A percentile compares a stretch with the other conserved stretches of the same genome.
Conservation (phyloP, 2,888 invertebrate species). For the Odontomyia ornata region DNA sequence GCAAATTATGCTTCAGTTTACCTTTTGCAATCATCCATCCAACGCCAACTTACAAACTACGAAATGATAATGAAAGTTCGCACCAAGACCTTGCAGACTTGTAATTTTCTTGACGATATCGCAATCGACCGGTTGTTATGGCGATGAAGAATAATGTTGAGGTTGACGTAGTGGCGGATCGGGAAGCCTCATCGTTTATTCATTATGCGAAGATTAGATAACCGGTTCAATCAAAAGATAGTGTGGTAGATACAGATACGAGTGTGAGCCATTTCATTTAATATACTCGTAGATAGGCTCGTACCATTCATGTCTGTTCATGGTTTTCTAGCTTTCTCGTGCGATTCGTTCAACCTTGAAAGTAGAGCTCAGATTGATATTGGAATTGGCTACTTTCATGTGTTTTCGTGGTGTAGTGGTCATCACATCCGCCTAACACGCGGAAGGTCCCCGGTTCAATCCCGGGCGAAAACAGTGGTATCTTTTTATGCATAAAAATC, state of each 20-base stretch:
- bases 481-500: neutral
- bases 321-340: neutral
- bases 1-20: neutral
- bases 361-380: neutral
- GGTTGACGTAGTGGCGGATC: neutral
- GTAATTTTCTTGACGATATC: neutral
- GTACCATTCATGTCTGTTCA: neutral
- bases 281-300: neutral
- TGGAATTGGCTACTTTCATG: neutral
- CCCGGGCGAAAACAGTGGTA: constrained; percentile 48
- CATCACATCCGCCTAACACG: constrained; percentile 47
- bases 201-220: constrained; percentile 24
- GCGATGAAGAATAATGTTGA: neutral
- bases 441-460: constrained; percentile 49
- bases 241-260: neutral
- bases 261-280: too few relatives aligned
- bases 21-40: neutral
- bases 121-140: neutral
- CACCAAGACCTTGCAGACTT: neutral
- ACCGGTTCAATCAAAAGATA: constrained; percentile 24
- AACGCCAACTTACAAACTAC: neutral
- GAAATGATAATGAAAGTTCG: constrained; percentile 1
- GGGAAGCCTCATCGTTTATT: neutral
- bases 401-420: constrained; percentile 47
- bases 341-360: neutral